phyloP scores from a whole-genome alignment of 2,113 vertebrate genomes.

The Clupea harengus region DNA sequence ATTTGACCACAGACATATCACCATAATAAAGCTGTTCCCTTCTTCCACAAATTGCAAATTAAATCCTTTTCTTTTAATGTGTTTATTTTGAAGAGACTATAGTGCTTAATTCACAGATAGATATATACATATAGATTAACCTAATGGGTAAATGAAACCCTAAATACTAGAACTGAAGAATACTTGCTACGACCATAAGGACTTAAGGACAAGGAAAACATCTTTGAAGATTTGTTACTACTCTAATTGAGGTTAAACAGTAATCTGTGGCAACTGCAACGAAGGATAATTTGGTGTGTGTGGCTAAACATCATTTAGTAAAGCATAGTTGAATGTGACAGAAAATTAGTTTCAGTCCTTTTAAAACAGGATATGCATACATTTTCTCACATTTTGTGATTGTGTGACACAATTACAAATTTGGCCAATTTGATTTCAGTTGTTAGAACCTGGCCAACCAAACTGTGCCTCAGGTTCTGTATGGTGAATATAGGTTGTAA shows the following conservation, averaged over 20 bases:
- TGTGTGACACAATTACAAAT: neutral
- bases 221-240: neutral
- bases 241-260: neutral
- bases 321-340: neutral
- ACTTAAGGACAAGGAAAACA: neutral
- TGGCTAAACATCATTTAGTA: conserved; percentile 8
- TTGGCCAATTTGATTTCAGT: neutral
- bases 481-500: no score
- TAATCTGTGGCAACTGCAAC: neutral
- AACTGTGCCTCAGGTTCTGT: no score
- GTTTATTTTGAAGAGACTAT: neutral
- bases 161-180: neutral
- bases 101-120: no score
- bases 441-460: neutral
- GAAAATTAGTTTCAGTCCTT: neutral
- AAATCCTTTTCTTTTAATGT: neutral
- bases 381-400: neutral
- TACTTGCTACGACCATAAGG: neutral
- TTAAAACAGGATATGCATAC: neutral
- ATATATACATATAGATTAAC: neutral
- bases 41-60: neutral
- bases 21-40: neutral
- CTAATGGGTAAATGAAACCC: neutral
- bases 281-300: neutral
- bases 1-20: neutral